Conservation (phyloP, 2,113 vertebrate genomes). For the Poicephalus meyeri region DNA sequence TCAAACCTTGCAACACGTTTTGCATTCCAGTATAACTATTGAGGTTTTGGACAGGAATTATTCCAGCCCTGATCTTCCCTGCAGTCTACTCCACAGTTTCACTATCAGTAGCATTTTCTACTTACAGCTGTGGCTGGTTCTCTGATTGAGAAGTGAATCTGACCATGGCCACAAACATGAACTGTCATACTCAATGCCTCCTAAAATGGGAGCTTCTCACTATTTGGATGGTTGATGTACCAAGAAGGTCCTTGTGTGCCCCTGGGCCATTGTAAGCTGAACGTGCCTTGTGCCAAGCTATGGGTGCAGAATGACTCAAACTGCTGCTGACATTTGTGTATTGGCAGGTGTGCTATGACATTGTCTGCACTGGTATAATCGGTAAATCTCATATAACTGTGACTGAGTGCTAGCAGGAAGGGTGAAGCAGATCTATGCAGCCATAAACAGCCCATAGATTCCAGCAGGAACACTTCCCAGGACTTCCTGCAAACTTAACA, state of each 20-base stretch:
- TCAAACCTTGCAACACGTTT: neutral
- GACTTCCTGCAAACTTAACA: neutral
- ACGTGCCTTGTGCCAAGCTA: neutral
- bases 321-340: neutral
- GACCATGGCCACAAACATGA: neutral
- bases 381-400: neutral
- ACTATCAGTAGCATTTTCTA: neutral
- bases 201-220: neutral
- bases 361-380: neutral
- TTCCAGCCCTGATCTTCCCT: neutral
- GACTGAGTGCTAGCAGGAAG: neutral
- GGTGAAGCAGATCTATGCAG: neutral
- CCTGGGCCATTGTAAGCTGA: neutral
- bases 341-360: neutral
- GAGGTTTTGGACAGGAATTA: neutral
- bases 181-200: neutral
- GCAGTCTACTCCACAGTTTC: neutral
- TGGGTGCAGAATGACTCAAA: neutral
- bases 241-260: neutral
- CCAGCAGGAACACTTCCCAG: neutral
- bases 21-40: neutral
- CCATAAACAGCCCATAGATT: neutral
- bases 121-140: neutral
- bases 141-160: neutral
- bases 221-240: neutral